Evolutionary conservation across 2,888 invertebrate species (phyloP), one percentile per base, ranked within the genome.

Genomic region (Celastrina argiolus): DNA sequence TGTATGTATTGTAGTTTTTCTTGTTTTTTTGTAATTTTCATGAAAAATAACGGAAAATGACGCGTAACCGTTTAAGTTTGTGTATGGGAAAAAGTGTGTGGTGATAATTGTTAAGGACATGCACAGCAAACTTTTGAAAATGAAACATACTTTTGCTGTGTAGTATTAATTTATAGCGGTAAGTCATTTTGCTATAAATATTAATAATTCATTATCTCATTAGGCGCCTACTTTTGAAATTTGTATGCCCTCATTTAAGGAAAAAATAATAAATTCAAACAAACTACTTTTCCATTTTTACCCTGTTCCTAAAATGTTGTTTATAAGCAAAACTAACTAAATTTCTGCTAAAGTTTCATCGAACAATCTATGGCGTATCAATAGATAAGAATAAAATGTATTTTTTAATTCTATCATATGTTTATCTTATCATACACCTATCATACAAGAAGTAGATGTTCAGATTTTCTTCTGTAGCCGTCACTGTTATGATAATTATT

Each of bases 1-100:
- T 72, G 78, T 78, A 74, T 72, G 78, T 78, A 74, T 83, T 83
- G 81, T 81, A 80, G 83, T 83, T 86, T 84, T 84, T 80, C 78
- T 79, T 74, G 74, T 78, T 79, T 81, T 81, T 83, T 80, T n/a
- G 78, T 75, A 81, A 81, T 84, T 86, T 87, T 83, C 81, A 78
- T 78, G 81, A 84, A 84, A 85, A 86, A 73, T 86, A 87, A 85
- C 86, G 84, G 83, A 87, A 87, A 85, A 87, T 86, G 83, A 73
- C 74, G 76, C 78, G 74, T 81, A 83, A 83, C 80, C 79, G 81
- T 83, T 80, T 79, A 80, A 74, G 70, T 75, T 75, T 74, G 72
- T 76, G 72, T 73, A 75, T 78, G 70, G 74, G 67, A 74, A 73
- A 73, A 73, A 73, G 66, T 72, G 22, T 51, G 51, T 14, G 3